A percentile compares a stretch with the other conserved stretches of the same genome.
Evolutionary conservation across 2,113 vertebrate species (phyloP).

Genomic region (Agelaius phoeniceus): DNA sequence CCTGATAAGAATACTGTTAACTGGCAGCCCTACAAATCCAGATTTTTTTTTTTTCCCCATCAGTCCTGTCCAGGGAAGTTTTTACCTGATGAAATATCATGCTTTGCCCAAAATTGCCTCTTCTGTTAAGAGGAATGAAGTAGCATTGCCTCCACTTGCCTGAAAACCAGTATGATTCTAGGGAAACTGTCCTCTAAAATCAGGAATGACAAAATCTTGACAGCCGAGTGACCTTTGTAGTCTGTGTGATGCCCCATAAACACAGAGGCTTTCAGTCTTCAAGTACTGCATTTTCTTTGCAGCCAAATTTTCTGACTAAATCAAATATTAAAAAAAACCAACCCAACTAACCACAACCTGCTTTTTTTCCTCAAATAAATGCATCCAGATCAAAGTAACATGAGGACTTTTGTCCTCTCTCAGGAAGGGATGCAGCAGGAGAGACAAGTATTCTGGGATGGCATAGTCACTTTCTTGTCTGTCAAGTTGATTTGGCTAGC

Average conservation of each 20-base stretch:
- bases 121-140: background rate
- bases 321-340: background rate
- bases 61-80: background rate
- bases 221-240: background rate
- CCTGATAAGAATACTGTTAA: background rate
- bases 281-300: background rate
- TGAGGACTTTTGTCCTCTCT: background rate
- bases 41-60: background rate
- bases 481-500: background rate
- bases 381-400: background rate
- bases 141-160: fast-evolving
- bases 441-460: background rate
- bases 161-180: background rate
- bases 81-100: background rate
- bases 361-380: background rate
- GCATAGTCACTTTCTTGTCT: background rate
- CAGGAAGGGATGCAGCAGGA: background rate
- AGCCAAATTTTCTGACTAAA: background rate
- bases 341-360: background rate
- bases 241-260: background rate
- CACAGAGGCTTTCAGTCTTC: background rate
- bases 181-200: background rate
- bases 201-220: background rate
- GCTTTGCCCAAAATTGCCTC: background rate
- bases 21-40: background rate